These are phyloP conservation scores for Ceratitis capitata DNA, from an alignment of 1,140 invertebrate species.

Conservation along the genomic window DNA sequence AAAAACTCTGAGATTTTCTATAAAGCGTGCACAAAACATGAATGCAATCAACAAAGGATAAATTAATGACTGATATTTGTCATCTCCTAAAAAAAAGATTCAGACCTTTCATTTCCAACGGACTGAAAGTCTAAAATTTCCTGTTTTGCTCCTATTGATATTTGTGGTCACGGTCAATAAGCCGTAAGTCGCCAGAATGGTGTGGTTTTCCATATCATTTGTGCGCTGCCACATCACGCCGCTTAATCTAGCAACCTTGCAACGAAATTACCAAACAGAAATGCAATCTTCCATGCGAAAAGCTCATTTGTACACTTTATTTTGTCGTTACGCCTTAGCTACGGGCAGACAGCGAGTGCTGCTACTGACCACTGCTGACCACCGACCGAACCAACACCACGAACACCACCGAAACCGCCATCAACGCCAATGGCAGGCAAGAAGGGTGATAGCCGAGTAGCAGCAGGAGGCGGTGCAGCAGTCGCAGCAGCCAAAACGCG, in stretches of 20 bases:
- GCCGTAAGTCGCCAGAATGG: conserved; percentile 8
- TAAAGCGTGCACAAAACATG: no score
- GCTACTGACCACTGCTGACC: conserved; percentile 5
- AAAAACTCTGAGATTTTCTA: background rate
- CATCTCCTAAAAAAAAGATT: background rate
- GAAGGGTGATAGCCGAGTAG: background rate
- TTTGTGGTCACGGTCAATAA: conserved; percentile 12
- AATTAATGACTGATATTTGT: no score
- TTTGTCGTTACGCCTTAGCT: background rate
- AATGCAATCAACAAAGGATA: no score
- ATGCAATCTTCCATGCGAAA: conserved; percentile 29
- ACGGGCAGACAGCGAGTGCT: background rate
- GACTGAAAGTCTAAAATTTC: background rate
- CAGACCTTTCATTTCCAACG: background rate
- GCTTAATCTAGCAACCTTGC: conserved; percentile 9
- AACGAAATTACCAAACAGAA: background rate
- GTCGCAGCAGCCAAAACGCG: background rate
- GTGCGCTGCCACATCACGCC: background rate
- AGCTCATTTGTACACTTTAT: conserved; percentile 20
- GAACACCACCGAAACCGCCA: conserved; percentile 20
- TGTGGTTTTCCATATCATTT: conserved; percentile 31
- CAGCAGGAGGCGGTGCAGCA: background rate
- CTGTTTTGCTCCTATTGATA: background rate
- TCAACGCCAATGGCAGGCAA: background rate
- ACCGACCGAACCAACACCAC: conserved; percentile 21